Percentiles rank a stretch among this genome's conserved stretches.
Conservation (phyloP, 2,113 vertebrate genomes). For the Todiramphus chloris region DNA sequence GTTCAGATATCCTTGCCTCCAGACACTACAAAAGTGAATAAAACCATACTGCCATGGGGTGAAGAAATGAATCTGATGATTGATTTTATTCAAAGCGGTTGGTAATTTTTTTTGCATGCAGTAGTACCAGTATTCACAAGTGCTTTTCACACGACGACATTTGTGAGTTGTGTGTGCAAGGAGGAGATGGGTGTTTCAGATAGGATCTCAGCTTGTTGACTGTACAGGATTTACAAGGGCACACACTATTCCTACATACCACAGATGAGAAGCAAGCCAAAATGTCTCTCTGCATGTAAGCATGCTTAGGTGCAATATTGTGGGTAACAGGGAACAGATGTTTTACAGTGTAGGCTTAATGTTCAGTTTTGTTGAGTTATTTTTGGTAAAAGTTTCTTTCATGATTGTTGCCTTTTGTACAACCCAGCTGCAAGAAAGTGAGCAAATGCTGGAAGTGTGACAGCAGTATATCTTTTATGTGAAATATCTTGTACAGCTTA, state of each 20-base stretch:
- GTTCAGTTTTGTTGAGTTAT: slow-evolving; percentile 66
- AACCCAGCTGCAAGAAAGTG: slow-evolving; percentile 77
- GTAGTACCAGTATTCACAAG: slow-evolving; percentile 64
- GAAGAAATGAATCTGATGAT: slow-evolving; percentile 62
- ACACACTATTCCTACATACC: slow-evolving; percentile 58
- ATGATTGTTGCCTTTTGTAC: slow-evolving; percentile 81
- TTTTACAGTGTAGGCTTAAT: slow-evolving; percentile 76
- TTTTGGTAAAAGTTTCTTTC: slow-evolving; percentile 76
- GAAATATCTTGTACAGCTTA: slow-evolving; percentile 86
- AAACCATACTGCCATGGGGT: slow-evolving; percentile 41
- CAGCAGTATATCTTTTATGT: slow-evolving; percentile 82
- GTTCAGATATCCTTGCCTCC: slow-evolving; percentile 69
- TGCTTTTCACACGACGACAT: slow-evolving; percentile 72
- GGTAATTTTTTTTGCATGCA: slow-evolving; percentile 77
- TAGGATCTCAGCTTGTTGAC: slow-evolving; percentile 42
- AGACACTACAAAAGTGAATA: slow-evolving; percentile 31
- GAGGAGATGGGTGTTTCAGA: slow-evolving; percentile 49
- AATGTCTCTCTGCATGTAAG: slow-evolving; percentile 75
- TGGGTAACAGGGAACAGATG: slow-evolving; percentile 76
- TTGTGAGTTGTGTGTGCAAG: slow-evolving; percentile 63
- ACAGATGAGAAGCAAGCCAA: slow-evolving; percentile 62
- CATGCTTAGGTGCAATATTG: slow-evolving; percentile 79
- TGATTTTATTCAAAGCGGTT: slow-evolving; percentile 57
- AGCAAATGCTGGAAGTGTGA: slow-evolving; percentile 80
- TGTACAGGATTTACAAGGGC: slow-evolving; percentile 33